phyloP scores from a whole-genome alignment of 2,888 invertebrate genomes.

The Ariolimax columbianus region DNA sequence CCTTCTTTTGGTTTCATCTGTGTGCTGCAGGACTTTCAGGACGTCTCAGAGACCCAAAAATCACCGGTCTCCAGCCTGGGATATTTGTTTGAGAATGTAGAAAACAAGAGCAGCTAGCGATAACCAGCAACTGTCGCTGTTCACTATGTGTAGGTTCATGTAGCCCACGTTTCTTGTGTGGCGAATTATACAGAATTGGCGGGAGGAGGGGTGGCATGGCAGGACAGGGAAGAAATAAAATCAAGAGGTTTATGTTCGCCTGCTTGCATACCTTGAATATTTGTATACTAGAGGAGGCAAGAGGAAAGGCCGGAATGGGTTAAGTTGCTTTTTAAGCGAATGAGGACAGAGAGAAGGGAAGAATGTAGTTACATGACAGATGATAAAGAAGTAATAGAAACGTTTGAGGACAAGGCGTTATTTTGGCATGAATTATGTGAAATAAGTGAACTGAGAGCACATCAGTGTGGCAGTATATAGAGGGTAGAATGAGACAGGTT shows the following conservation, averaged over 20 bases:
- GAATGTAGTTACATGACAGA: not conserved
- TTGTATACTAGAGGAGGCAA: constrained; percentile 9
- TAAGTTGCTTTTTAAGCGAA: constrained; percentile 11
- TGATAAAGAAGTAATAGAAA: not conserved
- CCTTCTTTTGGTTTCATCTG: not conserved
- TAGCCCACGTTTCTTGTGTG: constrained; percentile 35
- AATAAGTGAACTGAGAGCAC: not conserved
- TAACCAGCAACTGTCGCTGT: constrained; percentile 21
- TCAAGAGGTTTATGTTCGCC: constrained; percentile 32
- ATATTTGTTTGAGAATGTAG: not conserved
- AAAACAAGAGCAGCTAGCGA: constrained; percentile 15
- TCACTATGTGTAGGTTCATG: not conserved
- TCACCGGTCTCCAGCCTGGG: not conserved
- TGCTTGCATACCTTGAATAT: constrained; percentile 38
- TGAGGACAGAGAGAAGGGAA: constrained; percentile 5
- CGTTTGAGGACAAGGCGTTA: not conserved
- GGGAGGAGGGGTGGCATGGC: not conserved
- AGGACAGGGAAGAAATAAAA: constrained; percentile 29
- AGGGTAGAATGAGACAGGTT: not conserved
- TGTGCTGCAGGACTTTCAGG: not conserved
- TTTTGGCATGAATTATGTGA: not conserved
- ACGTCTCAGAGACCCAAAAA: not conserved
- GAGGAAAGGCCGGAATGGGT: not conserved
- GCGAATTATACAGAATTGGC: not conserved
- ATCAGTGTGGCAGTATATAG: too few relatives aligned